These are phyloP conservation scores for Fistularia commersonii DNA, from an alignment of 2,797 vertebrate species.

Conservation along the genomic window DNA sequence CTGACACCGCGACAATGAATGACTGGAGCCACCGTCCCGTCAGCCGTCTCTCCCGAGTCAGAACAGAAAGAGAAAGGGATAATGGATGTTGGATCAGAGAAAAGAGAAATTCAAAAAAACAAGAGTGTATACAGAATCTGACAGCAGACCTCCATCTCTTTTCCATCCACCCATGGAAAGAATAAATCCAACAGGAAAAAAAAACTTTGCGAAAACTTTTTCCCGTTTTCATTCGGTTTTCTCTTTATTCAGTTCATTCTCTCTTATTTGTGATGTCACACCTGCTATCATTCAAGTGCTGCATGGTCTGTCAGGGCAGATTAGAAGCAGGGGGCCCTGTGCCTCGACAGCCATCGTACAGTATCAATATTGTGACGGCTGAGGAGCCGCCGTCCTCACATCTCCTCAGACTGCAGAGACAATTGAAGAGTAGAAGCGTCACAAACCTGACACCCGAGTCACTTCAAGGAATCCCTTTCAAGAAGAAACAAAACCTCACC, in stretches of 20 bases:
- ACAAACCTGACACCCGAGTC: conserved; percentile 80
- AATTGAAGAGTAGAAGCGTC: conserved; percentile 79
- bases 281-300: conserved; percentile 73
- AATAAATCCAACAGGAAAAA: conserved; percentile 18
- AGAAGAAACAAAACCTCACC: conserved; percentile 77
- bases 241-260: conserved; percentile 51
- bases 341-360: conserved; percentile 79
- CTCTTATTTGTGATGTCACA: conserved; percentile 76
- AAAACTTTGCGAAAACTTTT: conserved; percentile 44
- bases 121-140: conserved; percentile 16
- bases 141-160: conserved; percentile 33
- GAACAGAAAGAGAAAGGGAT: conserved; percentile 41
- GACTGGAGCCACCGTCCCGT: conserved; percentile 37
- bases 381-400: conserved; percentile 77
- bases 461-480: conserved; percentile 85
- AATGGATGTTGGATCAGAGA: conserved; percentile 41
- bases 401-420: conserved; percentile 76
- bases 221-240: conserved; percentile 52
- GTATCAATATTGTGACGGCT: conserved; percentile 82
- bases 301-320: conserved; percentile 76
- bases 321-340: conserved; percentile 69
- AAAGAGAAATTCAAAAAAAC: conserved; percentile 16
- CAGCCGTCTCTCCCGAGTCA: no score
- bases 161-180: conserved; percentile 9
- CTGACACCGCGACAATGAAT: conserved; percentile 63